Evolutionary conservation across 2,888 invertebrate genomes (phyloP), one percentile per base, ranked within the genome.

Genomic region (Oscheius sp.): DNA sequence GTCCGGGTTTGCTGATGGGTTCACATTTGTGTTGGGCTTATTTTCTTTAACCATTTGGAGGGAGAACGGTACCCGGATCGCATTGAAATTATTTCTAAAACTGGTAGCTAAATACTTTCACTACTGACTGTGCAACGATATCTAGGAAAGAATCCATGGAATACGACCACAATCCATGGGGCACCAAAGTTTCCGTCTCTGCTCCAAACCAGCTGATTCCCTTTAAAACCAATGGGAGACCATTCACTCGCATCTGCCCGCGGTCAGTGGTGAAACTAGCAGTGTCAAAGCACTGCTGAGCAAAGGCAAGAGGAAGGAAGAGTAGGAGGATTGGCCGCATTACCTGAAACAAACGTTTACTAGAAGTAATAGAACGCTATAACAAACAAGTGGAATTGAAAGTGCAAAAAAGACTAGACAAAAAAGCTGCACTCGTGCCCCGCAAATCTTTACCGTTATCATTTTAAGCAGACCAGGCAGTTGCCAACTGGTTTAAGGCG

Each of bases 191-290:
- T 2, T 49, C 49, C 2, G 49, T 49, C 13, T 49, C 49, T 13
- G 49, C 49, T 49, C 49, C 49, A 21, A 49, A 49, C 49, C 49
- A 49, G 13, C 13, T 49, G 49, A 49, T 49, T 49, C 49, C 49
- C 13, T 49, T 49, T 13, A 49, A 49, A 13, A 49, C 49, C 49
- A 49, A 13, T 3, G 49, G 49, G 6, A 49, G 49, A 7, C 49
- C 49, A 49, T 49, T 49, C 5, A 49, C 49, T 18, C 49, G 5
- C n/a, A 49, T 49, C 2, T 7, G 13, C 6, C 49, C 49, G 16
- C 49, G 16, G 13, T 49, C 49, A 13, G 49, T 49, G 21, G 3
- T 3, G 49, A 49, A 49, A 13, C 13, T 49, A 3, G 49, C 49
- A 3, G 6, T 5, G 13, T 49, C 49, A 13, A 49, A 49, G 49